Evolutionary conservation across 2,113 vertebrate genomes (phyloP).

Genomic region (Craseonycteris thonglongyai): DNA sequence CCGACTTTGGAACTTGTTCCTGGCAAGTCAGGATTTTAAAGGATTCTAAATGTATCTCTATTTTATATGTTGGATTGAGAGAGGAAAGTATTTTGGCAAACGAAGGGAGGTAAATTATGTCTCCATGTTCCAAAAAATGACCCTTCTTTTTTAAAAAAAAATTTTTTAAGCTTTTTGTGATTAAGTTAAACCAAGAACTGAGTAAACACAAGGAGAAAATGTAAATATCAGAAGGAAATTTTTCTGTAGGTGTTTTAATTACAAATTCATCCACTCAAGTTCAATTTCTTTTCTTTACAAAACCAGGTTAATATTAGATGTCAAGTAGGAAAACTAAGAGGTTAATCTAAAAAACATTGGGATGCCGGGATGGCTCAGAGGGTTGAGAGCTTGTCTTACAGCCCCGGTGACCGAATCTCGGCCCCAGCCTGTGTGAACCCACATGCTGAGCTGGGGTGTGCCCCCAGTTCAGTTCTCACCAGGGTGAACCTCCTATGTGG

Average conservation of each 20-base stretch:
- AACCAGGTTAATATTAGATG: neutral
- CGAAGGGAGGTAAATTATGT: neutral
- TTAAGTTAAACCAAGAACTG: neutral
- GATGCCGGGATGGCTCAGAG: no score
- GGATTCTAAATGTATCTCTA: neutral
- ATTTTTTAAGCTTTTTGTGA: neutral
- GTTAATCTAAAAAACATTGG: neutral
- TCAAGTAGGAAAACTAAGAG: neutral
- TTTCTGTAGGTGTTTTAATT: neutral
- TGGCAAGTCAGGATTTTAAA: constrained; percentile 18
- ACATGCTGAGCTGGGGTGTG: no score
- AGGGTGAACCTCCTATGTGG: no score
- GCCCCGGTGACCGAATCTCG: no score
- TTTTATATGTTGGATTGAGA: neutral
- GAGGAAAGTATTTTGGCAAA: neutral
- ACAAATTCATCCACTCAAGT: neutral
- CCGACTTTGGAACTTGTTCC: neutral
- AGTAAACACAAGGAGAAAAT: neutral
- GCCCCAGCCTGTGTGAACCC: no score
- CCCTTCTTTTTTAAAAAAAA: neutral
- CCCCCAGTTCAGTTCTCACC: no score
- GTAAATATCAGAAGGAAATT: neutral
- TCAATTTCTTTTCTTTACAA: neutral
- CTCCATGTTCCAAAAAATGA: neutral
- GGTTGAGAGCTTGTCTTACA: no score